Conservation (phyloP, 2,113 vertebrate species). For the Grammomys dolichurus region DNA sequence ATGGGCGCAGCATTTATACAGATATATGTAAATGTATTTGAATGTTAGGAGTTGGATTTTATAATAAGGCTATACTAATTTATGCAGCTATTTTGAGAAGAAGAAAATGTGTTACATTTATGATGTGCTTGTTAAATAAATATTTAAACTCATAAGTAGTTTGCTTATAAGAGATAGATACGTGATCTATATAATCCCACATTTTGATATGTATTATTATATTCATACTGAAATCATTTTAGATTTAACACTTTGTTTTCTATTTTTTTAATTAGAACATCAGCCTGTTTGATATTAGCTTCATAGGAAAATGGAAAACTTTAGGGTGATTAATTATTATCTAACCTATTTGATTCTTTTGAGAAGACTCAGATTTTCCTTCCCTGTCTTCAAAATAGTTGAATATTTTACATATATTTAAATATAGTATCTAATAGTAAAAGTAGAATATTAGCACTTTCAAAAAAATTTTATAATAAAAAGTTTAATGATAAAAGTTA, state of each 20-base stretch:
- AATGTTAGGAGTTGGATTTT: background rate
- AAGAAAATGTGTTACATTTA: background rate
- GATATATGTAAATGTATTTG: background rate
- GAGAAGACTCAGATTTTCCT: background rate
- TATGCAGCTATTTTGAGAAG: too few relatives aligned
- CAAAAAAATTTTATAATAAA: slow-evolving; percentile 2
- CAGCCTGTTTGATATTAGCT: background rate
- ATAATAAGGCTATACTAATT: background rate
- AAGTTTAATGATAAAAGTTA: background rate
- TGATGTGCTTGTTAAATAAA: background rate
- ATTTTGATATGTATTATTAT: background rate
- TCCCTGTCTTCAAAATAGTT: background rate
- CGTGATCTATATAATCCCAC: background rate
- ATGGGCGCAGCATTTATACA: background rate
- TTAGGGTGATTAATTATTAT: background rate
- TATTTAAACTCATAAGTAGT: background rate
- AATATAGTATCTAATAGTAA: background rate
- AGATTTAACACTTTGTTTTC: background rate
- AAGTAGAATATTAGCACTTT: background rate
- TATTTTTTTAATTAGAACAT: background rate
- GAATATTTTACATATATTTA: background rate
- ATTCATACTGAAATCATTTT: background rate
- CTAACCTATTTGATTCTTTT: background rate
- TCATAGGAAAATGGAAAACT: background rate
- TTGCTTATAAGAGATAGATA: background rate